A percentile compares a stretch with the other conserved stretches of the same genome.
These are phyloP conservation scores for Metallyticus violacea DNA, from an alignment of 2,888 invertebrate genomes.

Conservation along the genomic window DNA sequence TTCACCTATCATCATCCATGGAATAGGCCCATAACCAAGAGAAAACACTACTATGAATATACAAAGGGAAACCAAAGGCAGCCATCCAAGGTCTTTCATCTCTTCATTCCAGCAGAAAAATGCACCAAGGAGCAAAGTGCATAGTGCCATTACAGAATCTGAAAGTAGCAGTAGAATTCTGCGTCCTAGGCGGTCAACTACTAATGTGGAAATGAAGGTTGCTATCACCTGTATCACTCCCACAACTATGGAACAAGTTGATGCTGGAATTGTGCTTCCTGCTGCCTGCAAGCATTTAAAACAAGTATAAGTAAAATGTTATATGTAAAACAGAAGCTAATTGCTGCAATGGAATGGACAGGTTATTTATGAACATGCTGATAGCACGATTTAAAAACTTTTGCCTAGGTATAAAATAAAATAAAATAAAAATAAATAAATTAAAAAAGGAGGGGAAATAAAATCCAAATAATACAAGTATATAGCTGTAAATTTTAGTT, in stretches of 20 bases:
- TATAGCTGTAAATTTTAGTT: no score
- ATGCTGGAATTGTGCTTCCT: conserved; percentile 56
- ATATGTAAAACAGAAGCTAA: no score
- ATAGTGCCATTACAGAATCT: conserved; percentile 65
- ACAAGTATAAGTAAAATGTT: no score
- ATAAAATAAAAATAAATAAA: no score
- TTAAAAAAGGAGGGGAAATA: no score
- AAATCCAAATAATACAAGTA: no score
- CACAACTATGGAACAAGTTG: conserved; percentile 71
- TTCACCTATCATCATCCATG: conserved; percentile 83
- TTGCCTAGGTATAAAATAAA: no score
- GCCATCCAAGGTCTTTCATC: conserved; percentile 52
- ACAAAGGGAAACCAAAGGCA: conserved; percentile 72
- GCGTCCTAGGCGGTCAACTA: conserved; percentile 80
- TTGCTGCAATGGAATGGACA: no score
- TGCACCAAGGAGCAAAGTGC: conserved; percentile 66
- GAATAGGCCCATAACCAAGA: conserved; percentile 82
- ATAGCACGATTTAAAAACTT: no score
- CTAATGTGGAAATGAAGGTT: conserved; percentile 69
- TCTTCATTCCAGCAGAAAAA: conserved; percentile 56
- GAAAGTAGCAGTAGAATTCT: conserved; percentile 72
- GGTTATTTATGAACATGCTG: no score
- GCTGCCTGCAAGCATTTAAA: conserved; percentile 52
- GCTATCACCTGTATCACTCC: conserved; percentile 79
- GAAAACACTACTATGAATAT: conserved; percentile 79